Evolutionary conservation across 2,797 vertebrate genomes (phyloP).

Genomic region (Notolepis coatsorum): DNA sequence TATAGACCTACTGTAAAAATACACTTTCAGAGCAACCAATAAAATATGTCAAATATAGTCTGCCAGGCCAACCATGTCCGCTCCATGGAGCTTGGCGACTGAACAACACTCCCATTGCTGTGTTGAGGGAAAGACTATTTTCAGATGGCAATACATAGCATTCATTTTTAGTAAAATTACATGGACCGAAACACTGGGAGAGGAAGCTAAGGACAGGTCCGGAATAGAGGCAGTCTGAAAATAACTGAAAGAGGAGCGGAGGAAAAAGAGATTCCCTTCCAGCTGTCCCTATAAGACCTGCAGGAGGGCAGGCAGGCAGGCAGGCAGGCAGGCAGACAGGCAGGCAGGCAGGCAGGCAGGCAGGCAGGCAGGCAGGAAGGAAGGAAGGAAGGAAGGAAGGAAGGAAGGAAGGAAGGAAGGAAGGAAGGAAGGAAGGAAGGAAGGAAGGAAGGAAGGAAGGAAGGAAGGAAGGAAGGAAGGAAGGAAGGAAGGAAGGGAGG

Average conservation of each 20-base stretch:
- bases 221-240: slow-evolving; percentile 39
- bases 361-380: no score
- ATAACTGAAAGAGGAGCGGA: slow-evolving; percentile 32
- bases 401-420: no score
- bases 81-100: slow-evolving; percentile 23
- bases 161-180: slow-evolving; percentile 44
- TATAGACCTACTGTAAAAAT: no score
- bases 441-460: no score
- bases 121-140: slow-evolving; percentile 37
- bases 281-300: slow-evolving; percentile 39
- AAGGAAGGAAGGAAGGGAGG: no score
- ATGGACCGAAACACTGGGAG: slow-evolving; percentile 40
- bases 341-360: slow-evolving; percentile 31
- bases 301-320: slow-evolving; percentile 32
- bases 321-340: slow-evolving; percentile 30
- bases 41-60: no score
- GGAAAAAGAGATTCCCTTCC: slow-evolving; percentile 28
- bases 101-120: slow-evolving; percentile 26
- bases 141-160: slow-evolving; percentile 25
- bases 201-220: slow-evolving; percentile 12
- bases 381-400: no score
- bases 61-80: background rate
- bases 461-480: no score
- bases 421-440: no score
- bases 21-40: no score